Evolutionary conservation across 2,113 vertebrate species (phyloP).

Genomic region (Coregonus clupeaformis): DNA sequence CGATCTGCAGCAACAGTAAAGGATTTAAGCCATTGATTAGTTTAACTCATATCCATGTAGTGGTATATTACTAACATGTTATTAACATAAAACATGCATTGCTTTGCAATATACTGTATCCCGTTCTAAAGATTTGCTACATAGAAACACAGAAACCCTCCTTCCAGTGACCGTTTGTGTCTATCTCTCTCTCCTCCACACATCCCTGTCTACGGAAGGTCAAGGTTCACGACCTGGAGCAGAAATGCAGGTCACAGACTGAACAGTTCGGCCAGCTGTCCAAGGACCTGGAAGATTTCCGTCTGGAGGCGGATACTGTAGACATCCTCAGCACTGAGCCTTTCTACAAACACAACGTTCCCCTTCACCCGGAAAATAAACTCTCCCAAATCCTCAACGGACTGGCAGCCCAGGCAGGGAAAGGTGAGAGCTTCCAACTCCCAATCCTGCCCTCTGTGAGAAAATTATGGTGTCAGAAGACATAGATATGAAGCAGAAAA

Average conservation of each 20-base stretch:
- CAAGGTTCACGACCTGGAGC: conserved; percentile 88
- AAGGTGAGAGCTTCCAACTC: conserved; percentile 67
- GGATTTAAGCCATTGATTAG: neutral
- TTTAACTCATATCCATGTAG: neutral
- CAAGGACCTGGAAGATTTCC: conserved; percentile 82
- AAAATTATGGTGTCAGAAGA: too few relatives aligned
- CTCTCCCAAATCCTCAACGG: conserved; percentile 70
- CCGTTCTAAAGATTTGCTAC: neutral
- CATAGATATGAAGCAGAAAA: too few relatives aligned
- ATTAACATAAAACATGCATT: neutral
- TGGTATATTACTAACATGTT: neutral
- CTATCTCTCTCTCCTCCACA: neutral
- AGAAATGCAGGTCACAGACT: conserved; percentile 87
- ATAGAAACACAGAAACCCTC: neutral
- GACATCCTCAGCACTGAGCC: conserved; percentile 67
- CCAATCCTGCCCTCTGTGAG: too few relatives aligned
- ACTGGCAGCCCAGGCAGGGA: conserved; percentile 70
- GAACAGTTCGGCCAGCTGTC: conserved; percentile 87
- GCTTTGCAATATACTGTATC: neutral
- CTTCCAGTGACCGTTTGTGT: neutral
- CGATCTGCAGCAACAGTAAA: conserved; percentile 7
- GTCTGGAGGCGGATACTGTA: conserved; percentile 75
- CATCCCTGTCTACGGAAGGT: conserved; percentile 66
- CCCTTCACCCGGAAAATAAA: conserved; percentile 58
- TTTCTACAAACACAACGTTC: conserved; percentile 36